Conservation (phyloP, 37 sponge, comb jelly and placozoan genomes). For the Ephydatia muelleri region DNA sequence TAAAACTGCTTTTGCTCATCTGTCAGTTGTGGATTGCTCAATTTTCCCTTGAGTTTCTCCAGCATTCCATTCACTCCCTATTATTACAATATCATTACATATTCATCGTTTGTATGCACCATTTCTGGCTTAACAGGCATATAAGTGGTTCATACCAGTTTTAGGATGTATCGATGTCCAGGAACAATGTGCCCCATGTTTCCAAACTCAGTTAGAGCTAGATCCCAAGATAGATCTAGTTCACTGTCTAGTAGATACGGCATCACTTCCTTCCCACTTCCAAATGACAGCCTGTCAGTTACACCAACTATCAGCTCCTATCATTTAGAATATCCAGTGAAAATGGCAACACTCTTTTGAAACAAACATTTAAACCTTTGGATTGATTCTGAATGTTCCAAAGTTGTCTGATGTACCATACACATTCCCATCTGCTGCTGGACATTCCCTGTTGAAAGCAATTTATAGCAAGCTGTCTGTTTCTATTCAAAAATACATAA, state of each 20-base stretch:
- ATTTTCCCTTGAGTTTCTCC: constrained; percentile 1
- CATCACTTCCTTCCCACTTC: constrained; percentile 63
- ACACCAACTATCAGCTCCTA: constrained; percentile 61
- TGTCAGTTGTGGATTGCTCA: not conserved
- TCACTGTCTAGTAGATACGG: constrained; percentile 40
- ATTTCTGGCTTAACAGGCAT: no score
- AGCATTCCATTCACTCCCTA: constrained; percentile 43
- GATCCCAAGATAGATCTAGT: constrained; percentile 4
- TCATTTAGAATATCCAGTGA: not conserved
- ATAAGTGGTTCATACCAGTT: not conserved
- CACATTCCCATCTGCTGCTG: not conserved
- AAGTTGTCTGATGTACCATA: constrained; percentile 29
- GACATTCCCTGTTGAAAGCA: not conserved
- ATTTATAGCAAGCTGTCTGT: not conserved
- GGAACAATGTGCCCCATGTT: constrained; percentile 67
- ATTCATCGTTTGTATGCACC: no score
- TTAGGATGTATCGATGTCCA: constrained; percentile 6
- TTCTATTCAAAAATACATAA: no score
- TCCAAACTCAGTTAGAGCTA: constrained; percentile 42
- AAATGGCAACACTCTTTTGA: not conserved
- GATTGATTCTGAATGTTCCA: constrained; percentile 38
- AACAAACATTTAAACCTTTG: constrained; percentile 12
- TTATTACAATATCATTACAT: not conserved
- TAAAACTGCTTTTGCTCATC: constrained; percentile 36
- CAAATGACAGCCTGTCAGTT: constrained; percentile 49